Conservation (phyloP, 2,797 vertebrate species). For the Sebastolobus altivelis region DNA sequence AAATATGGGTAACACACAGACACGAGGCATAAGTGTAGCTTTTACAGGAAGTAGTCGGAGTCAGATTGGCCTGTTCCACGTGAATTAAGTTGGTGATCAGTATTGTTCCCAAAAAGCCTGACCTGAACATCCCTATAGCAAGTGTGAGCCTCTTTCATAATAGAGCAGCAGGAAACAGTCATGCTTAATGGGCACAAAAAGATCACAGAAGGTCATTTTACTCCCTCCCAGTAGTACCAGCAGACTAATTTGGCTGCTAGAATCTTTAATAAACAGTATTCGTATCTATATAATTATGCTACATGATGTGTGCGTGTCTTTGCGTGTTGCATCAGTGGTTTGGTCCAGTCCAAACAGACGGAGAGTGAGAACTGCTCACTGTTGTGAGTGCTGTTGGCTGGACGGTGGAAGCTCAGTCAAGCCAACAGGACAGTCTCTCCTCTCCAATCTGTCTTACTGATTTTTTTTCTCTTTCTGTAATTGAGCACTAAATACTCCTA, state of each 20-base stretch:
- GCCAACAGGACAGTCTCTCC: slow-evolving; percentile 21
- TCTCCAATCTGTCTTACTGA: slow-evolving; percentile 39
- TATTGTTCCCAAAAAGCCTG: background rate
- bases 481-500: background rate
- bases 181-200: background rate
- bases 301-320: background rate
- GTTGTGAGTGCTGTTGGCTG: slow-evolving; percentile 28
- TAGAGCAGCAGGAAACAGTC: background rate
- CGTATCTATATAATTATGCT: background rate
- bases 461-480: background rate
- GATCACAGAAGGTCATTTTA: background rate
- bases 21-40: background rate
- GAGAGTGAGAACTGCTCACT: slow-evolving; percentile 13
- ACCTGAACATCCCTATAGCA: background rate
- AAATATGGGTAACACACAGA: background rate
- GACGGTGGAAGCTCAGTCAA: slow-evolving; percentile 15
- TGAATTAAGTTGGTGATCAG: background rate
- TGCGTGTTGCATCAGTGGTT: slow-evolving; percentile 1
- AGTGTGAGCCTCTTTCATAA: background rate
- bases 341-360: slow-evolving; percentile 48
- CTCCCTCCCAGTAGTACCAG: background rate
- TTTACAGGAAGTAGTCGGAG: background rate
- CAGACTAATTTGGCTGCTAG: background rate
- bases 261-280: background rate
- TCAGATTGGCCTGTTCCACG: background rate